Conservation (phyloP, 2,888 invertebrate genomes). For the Trissolcus brochymenae region DNA sequence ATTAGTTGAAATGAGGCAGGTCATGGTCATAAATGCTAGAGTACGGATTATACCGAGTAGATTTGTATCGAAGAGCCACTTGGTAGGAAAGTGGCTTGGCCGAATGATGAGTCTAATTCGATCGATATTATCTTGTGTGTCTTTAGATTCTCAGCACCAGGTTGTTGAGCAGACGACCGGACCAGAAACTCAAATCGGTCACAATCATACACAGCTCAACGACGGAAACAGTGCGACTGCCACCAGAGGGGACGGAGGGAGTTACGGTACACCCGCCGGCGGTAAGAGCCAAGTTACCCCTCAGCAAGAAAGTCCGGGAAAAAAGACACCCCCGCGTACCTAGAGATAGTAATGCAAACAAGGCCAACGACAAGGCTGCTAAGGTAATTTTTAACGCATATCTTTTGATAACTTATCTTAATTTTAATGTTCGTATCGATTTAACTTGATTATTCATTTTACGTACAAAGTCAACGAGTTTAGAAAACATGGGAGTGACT, state of each 20-base stretch:
- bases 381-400: constrained; percentile 70
- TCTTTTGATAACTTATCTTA: too few species aligned
- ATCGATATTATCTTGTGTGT: constrained; percentile 42
- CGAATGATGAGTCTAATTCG: constrained; percentile 47
- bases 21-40: constrained; percentile 46
- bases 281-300: constrained; percentile 89
- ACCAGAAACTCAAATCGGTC: constrained; percentile 89
- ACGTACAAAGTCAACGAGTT: too few species aligned
- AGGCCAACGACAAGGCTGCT: constrained; percentile 73
- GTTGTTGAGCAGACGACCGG: constrained; percentile 86
- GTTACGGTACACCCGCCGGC: constrained; percentile 89
- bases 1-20: constrained; percentile 34
- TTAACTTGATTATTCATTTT: too few species aligned
- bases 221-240: constrained; percentile 90
- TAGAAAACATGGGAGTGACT: too few species aligned
- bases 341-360: constrained; percentile 76
- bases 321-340: constrained; percentile 80
- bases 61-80: constrained; percentile 52
- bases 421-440: too few species aligned
- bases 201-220: constrained; percentile 94
- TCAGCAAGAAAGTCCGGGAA: constrained; percentile 88
- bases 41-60: constrained; percentile 28
- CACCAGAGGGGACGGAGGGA: constrained; percentile 83
- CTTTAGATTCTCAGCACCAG: constrained; percentile 87
- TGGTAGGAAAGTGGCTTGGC: constrained; percentile 19